These are phyloP conservation scores for Acleris laterana DNA, from an alignment of 2,888 invertebrate species.

Conservation along the genomic window DNA sequence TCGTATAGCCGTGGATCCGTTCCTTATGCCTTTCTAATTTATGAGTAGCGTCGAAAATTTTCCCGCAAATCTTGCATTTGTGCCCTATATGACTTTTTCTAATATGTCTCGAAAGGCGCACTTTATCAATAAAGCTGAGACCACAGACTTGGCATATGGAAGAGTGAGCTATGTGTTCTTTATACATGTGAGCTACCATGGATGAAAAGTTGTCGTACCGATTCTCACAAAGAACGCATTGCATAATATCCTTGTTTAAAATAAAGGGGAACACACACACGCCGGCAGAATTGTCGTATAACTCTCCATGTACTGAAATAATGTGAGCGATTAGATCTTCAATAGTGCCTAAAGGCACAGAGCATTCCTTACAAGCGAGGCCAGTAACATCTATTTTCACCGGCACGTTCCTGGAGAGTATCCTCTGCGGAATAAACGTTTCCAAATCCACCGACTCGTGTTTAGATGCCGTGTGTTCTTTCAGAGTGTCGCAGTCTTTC, in stretches of 20 bases:
- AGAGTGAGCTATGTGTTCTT: constrained; percentile 58
- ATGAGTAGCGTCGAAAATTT: constrained; percentile 64
- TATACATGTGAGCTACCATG: constrained; percentile 68
- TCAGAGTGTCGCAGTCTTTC: constrained; percentile 57
- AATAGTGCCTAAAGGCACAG: constrained; percentile 45
- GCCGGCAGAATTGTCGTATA: constrained; percentile 52
- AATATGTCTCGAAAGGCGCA: constrained; percentile 62
- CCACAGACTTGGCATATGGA: constrained; percentile 71
- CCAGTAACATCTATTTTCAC: constrained; percentile 64
- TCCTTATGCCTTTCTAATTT: constrained; percentile 62
- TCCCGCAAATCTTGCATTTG: constrained; percentile 67
- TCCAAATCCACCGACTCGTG: constrained; percentile 55
- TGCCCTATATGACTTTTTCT: constrained; percentile 56
- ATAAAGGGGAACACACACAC: constrained; percentile 65
- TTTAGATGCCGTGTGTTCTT: constrained; percentile 53
- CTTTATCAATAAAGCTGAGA: constrained; percentile 57
- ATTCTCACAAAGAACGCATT: constrained; percentile 58
- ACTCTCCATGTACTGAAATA: constrained; percentile 49
- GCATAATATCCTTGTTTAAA: constrained; percentile 54
- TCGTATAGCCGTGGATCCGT: constrained; percentile 56
- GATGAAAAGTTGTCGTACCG: constrained; percentile 61
- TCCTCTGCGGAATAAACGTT: constrained; percentile 54
- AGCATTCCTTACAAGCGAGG: constrained; percentile 60
- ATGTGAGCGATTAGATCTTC: constrained; percentile 62
- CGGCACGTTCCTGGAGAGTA: constrained; percentile 67